Evolutionary conservation across 2,113 vertebrate genomes (phyloP).

Genomic region (Ancistrus triradiatus): DNA sequence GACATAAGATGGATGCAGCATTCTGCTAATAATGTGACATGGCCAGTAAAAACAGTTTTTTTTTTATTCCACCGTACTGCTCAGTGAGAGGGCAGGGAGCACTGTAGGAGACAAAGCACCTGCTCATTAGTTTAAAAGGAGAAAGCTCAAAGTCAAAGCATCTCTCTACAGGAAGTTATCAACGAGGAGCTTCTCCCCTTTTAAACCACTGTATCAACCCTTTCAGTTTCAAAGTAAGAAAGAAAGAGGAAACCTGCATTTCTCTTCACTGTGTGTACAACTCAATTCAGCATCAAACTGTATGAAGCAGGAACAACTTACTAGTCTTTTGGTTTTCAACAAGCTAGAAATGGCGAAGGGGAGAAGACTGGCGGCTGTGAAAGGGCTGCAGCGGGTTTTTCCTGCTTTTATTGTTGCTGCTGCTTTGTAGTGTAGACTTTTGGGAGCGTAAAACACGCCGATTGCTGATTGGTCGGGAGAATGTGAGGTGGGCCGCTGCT

Average conservation of each 20-base stretch:
- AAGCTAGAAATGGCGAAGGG: conserved; percentile 99
- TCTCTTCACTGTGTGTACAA: conserved; percentile 89
- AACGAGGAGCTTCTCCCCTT: conserved; percentile 39
- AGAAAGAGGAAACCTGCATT: conserved; percentile 82
- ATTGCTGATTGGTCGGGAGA: conserved; percentile 98
- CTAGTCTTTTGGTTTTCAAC: conserved; percentile 99
- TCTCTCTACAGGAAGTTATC: not conserved
- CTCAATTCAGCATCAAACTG: conserved; percentile 99
- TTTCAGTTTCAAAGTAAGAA: conserved; percentile 44
- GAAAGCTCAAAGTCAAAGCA: not conserved
- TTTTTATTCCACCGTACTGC: too few relatives aligned
- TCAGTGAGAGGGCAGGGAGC: too few relatives aligned
- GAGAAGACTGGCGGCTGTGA: conserved; percentile 98
- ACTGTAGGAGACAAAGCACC: not conserved
- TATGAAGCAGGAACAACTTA: conserved; percentile 99
- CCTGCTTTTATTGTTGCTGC: conserved; percentile 99
- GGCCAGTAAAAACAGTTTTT: too few relatives aligned
- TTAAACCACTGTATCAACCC: conserved; percentile 46
- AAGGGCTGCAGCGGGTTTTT: conserved; percentile 95
- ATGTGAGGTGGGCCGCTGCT: conserved; percentile 98
- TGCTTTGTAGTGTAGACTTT: conserved; percentile 99
- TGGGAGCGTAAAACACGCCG: conserved; percentile 96
- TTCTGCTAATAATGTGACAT: not conserved
- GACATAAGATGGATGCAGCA: conserved; percentile 8
- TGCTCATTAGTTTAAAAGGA: conserved; percentile 1